These are phyloP conservation scores for Rhyacophila evoluta DNA, from an alignment of 2,888 invertebrate genomes.

Conservation along the genomic window DNA sequence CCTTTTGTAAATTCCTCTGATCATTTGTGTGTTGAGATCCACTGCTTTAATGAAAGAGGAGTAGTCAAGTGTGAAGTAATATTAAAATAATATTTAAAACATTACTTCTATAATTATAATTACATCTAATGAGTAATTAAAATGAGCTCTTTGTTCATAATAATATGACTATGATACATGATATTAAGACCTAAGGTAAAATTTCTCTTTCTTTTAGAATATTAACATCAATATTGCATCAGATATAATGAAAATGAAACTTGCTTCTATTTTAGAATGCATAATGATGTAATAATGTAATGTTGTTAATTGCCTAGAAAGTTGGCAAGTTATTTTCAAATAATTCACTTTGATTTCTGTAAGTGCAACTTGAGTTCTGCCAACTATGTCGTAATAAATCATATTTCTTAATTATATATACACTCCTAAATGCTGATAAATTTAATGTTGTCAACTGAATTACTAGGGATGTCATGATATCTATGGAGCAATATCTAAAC, in stretches of 20 bases:
- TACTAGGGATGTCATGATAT: background rate
- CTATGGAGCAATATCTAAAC: background rate
- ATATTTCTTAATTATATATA: background rate
- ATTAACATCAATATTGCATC: background rate
- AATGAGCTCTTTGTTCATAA: background rate
- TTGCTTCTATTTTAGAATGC: background rate
- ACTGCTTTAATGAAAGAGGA: no score
- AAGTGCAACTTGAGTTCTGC: background rate
- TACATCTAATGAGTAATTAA: constrained; percentile 1
- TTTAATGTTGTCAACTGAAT: background rate
- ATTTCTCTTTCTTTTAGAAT: background rate
- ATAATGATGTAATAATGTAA: constrained; percentile 1
- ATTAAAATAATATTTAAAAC: no score
- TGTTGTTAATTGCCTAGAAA: constrained; percentile 12
- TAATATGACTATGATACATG: background rate
- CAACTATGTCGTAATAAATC: constrained; percentile 13
- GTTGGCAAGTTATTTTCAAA: constrained; percentile 2
- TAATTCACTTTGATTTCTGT: background rate
- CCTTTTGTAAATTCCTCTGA: no score
- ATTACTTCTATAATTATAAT: no score
- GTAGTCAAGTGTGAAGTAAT: no score
- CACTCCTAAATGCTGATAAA: background rate
- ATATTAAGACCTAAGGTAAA: background rate
- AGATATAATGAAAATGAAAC: background rate
- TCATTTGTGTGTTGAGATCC: no score